A percentile compares a stretch with the other conserved stretches of the same genome.
These are phyloP conservation scores for Apis cerana DNA, from an alignment of 1,140 invertebrate genomes.

Conservation along the genomic window DNA sequence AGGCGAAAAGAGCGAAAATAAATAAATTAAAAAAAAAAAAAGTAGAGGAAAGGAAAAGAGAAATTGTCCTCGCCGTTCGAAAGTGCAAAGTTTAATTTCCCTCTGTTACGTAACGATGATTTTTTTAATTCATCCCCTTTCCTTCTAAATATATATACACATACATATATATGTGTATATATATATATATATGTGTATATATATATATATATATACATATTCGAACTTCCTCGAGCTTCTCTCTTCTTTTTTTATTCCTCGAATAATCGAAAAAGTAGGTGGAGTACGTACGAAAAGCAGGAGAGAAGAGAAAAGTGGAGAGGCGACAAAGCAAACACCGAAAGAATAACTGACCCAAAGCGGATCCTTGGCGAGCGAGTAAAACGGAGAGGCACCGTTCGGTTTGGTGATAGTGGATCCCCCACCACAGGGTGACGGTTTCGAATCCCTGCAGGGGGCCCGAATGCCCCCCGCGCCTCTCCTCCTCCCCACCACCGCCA, in stretches of 20 bases:
- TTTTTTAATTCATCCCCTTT: background rate
- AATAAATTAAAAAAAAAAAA: background rate
- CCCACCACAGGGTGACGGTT: slow-evolving; percentile 31
- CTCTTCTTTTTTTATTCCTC: no score
- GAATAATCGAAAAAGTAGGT: no score
- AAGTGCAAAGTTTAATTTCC: background rate
- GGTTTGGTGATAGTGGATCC: slow-evolving; percentile 17
- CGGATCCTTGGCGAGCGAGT: slow-evolving; percentile 43
- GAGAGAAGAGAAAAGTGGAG: background rate
- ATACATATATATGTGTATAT: background rate
- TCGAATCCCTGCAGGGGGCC: slow-evolving; percentile 50
- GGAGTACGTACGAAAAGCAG: background rate
- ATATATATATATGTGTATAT: background rate
- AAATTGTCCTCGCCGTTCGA: background rate
- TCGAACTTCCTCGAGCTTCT: no score
- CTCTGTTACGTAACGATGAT: no score
- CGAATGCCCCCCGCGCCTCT: slow-evolving; percentile 33
- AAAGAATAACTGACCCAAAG: slow-evolving; percentile 10
- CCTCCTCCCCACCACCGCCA: no score
- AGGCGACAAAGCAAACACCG: background rate
- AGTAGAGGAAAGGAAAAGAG: background rate
- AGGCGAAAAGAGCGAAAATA: background rate
- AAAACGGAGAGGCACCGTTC: slow-evolving; percentile 26
- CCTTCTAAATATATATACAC: background rate
- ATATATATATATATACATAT: background rate